These are phyloP conservation scores for Threskiornis aethiopicus DNA, from an alignment of 2,797 vertebrate genomes.

Conservation along the genomic window DNA sequence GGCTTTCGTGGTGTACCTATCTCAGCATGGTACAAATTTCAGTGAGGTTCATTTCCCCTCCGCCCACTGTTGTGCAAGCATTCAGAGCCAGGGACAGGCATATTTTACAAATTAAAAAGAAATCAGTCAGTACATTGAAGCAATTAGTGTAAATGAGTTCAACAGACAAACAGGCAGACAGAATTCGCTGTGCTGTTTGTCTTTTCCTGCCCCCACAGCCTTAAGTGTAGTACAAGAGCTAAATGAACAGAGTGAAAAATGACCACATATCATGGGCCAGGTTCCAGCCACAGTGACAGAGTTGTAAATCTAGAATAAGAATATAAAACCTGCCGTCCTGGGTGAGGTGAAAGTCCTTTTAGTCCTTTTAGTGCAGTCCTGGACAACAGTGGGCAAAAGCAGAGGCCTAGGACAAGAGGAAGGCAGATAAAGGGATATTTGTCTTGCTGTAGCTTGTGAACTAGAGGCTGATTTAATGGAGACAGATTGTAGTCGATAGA, in stretches of 20 bases:
- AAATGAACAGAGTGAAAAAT: conserved; percentile 60
- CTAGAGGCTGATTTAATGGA: neutral
- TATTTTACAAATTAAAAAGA: conserved; percentile 52
- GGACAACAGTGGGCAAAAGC: neutral
- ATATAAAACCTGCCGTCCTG: neutral
- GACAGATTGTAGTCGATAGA: neutral
- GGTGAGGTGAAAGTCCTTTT: neutral
- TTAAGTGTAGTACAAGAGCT: neutral
- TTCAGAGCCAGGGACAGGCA: neutral
- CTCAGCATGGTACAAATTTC: conserved; percentile 2
- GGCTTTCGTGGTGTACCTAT: neutral
- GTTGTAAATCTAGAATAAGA: conserved; percentile 35
- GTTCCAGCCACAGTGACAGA: neutral
- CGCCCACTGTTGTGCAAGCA: neutral
- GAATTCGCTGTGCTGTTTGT: neutral
- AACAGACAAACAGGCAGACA: conserved; percentile 31
- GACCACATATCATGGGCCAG: neutral
- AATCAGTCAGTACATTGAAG: conserved; percentile 25
- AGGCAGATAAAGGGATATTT: neutral
- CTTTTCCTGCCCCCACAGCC: conserved; percentile 15
- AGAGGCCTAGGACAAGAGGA: neutral
- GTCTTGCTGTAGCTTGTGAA: neutral
- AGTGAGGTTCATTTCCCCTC: neutral
- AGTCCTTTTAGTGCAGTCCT: neutral
- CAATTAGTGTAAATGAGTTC: conserved; percentile 45